These are phyloP conservation scores for Edolisoma coerulescens DNA, from an alignment of 2,113 vertebrate species.

Conservation along the genomic window DNA sequence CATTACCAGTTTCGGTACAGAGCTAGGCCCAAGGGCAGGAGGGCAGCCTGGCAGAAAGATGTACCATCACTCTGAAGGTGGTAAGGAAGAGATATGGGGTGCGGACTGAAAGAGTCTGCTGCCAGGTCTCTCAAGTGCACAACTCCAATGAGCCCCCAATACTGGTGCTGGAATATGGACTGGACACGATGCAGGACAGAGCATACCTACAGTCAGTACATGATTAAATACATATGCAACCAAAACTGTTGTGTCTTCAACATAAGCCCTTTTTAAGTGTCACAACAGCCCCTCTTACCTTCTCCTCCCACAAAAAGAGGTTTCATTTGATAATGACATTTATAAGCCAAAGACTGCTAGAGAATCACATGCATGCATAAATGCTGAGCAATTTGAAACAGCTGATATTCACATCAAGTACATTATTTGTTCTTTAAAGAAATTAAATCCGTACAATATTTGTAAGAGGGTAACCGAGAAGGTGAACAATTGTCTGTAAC, in stretches of 20 bases:
- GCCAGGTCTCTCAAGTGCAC: not conserved
- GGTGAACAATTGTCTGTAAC: not conserved
- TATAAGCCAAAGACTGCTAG: not conserved
- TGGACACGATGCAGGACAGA: fast-evolving
- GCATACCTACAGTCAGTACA: fast-evolving
- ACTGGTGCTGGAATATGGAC: not conserved
- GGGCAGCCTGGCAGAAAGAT: not conserved
- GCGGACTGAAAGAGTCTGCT: not conserved
- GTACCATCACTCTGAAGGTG: not conserved
- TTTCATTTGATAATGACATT: not conserved
- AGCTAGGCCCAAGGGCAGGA: not conserved
- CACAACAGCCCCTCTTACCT: not conserved
- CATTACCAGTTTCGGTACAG: not conserved
- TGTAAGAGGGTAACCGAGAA: not conserved
- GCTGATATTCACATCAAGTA: not conserved
- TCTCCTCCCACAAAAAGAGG: not conserved
- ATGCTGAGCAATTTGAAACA: not conserved
- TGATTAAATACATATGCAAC: not conserved
- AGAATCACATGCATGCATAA: fast-evolving
- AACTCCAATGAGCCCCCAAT: fast-evolving
- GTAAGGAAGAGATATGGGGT: not conserved
- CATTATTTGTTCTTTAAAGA: not conserved
- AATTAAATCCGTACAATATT: not conserved
- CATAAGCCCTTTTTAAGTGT: not conserved
- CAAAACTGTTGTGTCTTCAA: not conserved